Conservation (phyloP, 2,888 invertebrate species). For the Suillia variegata region DNA sequence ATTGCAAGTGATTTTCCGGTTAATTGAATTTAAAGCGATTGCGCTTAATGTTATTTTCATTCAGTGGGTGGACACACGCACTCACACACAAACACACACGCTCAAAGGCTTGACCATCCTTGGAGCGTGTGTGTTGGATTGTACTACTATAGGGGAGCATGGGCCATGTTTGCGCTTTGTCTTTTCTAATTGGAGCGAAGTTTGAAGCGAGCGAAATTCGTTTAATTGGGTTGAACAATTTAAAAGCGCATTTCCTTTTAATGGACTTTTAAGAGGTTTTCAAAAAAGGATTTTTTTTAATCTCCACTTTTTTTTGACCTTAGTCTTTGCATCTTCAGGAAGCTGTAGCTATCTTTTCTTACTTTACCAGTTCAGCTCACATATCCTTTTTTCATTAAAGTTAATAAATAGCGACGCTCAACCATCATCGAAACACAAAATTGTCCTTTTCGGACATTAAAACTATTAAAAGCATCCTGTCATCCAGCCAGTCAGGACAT, state of each 20-base stretch:
- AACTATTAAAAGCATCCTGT: constrained; percentile 44
- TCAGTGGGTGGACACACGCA: constrained; percentile 6
- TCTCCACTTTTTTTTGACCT: too few relatives aligned
- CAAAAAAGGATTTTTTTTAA: background rate
- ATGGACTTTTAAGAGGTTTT: background rate
- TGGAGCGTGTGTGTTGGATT: background rate
- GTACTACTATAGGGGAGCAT: background rate
- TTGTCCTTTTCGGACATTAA: constrained; percentile 46
- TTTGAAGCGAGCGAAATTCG: background rate
- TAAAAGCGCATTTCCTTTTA: background rate
- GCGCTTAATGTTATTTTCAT: constrained; percentile 44
- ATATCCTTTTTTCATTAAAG: background rate
- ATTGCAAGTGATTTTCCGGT: constrained; percentile 59
- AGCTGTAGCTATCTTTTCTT: background rate
- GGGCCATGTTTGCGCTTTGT: background rate
- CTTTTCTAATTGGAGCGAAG: background rate
- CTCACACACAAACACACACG: too few relatives aligned
- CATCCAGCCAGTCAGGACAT: background rate
- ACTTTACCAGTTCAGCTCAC: background rate
- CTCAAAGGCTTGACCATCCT: too few relatives aligned
- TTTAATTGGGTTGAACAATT: background rate
- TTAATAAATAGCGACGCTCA: background rate
- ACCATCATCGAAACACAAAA: constrained; percentile 21
- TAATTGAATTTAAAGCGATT: constrained; percentile 60
- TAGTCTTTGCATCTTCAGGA: too few relatives aligned